A percentile compares a stretch with the other conserved stretches of the same genome.
phyloP scores from a whole-genome alignment of 2,888 invertebrate genomes.

The Spatulosminthurus flaviceps region DNA sequence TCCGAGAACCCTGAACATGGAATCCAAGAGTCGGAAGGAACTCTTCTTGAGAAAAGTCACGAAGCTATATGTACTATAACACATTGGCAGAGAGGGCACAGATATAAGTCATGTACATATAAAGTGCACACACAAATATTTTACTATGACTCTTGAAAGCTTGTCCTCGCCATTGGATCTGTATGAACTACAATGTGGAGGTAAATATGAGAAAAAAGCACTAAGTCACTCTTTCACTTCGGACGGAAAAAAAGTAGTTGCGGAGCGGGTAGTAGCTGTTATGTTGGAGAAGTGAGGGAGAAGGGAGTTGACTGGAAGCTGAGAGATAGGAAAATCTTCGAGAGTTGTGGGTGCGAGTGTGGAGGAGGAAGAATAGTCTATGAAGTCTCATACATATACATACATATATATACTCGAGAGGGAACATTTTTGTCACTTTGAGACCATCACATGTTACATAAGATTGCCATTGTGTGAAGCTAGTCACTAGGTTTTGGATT shows the following conservation, averaged over 20 bases:
- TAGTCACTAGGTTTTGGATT: conserved; percentile 5
- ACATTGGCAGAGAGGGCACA: too few species aligned
- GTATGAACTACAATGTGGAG: not conserved
- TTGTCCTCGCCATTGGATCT: not conserved
- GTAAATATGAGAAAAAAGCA: conserved; percentile 1
- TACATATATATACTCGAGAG: not conserved
- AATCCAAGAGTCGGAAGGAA: too few species aligned
- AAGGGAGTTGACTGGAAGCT: not conserved
- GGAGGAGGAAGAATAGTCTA: too few species aligned
- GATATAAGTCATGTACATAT: too few species aligned
- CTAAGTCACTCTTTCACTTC: not conserved
- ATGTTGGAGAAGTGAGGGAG: too few species aligned
- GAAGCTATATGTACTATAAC: too few species aligned
- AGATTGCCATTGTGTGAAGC: not conserved
- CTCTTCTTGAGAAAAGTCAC: too few species aligned
- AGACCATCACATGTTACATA: not conserved
- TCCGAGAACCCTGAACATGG: too few species aligned
- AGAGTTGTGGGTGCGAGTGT: too few species aligned
- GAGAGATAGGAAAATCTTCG: not conserved
- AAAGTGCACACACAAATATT: not conserved
- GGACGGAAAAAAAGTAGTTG: too few species aligned
- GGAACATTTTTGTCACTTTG: not conserved
- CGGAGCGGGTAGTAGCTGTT: too few species aligned
- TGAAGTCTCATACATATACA: too few species aligned
- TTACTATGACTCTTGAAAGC: conserved; percentile 1